These are phyloP conservation scores for Ploceus nigricollis DNA, from an alignment of 2,113 vertebrate species.

Conservation along the genomic window DNA sequence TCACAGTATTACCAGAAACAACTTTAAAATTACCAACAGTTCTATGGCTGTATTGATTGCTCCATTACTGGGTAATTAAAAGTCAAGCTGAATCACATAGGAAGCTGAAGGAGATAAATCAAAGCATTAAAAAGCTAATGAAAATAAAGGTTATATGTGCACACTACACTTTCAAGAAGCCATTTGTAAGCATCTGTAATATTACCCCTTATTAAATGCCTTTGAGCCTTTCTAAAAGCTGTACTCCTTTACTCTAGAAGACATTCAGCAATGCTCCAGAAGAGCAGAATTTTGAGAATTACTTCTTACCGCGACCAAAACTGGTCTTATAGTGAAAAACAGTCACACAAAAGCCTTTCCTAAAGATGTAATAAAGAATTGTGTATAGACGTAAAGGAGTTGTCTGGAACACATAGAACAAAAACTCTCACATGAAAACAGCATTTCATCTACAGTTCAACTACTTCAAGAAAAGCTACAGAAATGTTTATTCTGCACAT, in stretches of 20 bases:
- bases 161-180: not conserved
- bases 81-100: not conserved
- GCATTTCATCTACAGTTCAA: not conserved
- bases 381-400: not conserved
- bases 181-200: not conserved
- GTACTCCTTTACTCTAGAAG: not conserved
- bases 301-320: not conserved
- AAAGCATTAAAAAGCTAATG: not conserved
- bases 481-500: not conserved
- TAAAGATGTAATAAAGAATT: not conserved
- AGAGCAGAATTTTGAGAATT: not conserved
- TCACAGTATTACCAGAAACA: not conserved
- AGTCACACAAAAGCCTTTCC: not conserved
- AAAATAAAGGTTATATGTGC: slow-evolving; percentile 2
- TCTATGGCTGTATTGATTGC: not conserved
- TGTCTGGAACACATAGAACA: not conserved
- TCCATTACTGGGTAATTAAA: slow-evolving; percentile 9
- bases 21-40: not conserved
- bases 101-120: not conserved
- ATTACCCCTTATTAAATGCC: not conserved
- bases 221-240: not conserved
- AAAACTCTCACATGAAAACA: not conserved
- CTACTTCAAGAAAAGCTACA: not conserved
- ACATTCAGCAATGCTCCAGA: not conserved
- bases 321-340: not conserved